phyloP scores from a whole-genome alignment of 2,797 vertebrate species.

The Sylvilagus floridanus region DNA sequence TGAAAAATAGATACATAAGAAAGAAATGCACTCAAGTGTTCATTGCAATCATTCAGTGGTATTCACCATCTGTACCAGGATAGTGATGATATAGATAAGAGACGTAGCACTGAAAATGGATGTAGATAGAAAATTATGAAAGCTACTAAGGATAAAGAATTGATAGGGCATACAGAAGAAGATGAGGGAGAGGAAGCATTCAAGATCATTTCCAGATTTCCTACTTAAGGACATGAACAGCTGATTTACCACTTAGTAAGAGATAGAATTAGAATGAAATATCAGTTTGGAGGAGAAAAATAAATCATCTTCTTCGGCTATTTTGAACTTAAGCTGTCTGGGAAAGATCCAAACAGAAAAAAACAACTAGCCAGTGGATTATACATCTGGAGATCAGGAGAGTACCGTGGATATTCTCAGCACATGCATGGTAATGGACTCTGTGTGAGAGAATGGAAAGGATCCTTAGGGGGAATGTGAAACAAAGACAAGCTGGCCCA shows the following conservation, averaged over 20 bases:
- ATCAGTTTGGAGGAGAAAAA: neutral
- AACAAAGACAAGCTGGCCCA: neutral
- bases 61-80: neutral
- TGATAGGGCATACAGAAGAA: neutral
- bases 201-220: slow-evolving; percentile 1
- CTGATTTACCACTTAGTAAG: neutral
- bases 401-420: neutral
- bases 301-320: slow-evolving; percentile 30
- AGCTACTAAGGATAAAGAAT: neutral
- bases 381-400: neutral
- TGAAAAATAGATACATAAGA: neutral
- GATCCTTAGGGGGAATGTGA: neutral
- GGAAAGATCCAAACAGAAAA: neutral
- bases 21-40: neutral
- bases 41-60: neutral
- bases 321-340: slow-evolving; percentile 6
- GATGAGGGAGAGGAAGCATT: neutral
- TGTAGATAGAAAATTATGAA: slow-evolving; percentile 11
- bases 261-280: slow-evolving; percentile 31
- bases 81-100: neutral
- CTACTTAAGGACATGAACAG: neutral
- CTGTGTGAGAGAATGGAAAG: neutral
- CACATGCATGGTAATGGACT: too few species aligned
- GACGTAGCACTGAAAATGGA: neutral
- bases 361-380: neutral